These are phyloP conservation scores for Mythimna ferrago DNA, from an alignment of 2,888 invertebrate genomes.

Conservation along the genomic window DNA sequence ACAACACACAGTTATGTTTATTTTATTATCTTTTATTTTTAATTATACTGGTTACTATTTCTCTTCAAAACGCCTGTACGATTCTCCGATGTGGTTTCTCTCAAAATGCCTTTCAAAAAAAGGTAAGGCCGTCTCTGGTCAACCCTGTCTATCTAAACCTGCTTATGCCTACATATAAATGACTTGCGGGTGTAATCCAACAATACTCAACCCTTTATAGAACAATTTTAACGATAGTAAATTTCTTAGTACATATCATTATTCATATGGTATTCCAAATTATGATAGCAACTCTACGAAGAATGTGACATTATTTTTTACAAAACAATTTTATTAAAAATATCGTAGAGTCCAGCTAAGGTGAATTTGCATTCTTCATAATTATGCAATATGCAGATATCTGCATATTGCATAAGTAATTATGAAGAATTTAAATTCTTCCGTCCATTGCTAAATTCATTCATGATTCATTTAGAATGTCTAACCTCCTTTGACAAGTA, in stretches of 20 bases:
- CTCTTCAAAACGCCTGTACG: slow-evolving; percentile 30
- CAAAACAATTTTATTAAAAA: no score
- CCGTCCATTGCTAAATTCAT: not conserved
- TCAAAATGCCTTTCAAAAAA: slow-evolving; percentile 56
- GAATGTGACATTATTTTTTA: not conserved
- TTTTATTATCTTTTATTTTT: slow-evolving; percentile 46
- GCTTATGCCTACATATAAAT: slow-evolving; percentile 41
- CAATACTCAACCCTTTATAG: slow-evolving; percentile 32
- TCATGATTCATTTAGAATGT: not conserved
- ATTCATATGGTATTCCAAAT: not conserved
- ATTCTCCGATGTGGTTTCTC: slow-evolving; percentile 33
- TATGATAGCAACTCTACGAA: not conserved
- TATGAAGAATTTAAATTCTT: no score
- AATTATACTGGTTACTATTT: slow-evolving; percentile 20
- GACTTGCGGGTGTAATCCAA: slow-evolving; percentile 12
- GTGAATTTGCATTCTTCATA: not conserved
- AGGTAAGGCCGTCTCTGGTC: slow-evolving; percentile 63
- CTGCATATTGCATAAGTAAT: no score
- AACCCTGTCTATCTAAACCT: slow-evolving; percentile 61
- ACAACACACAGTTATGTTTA: slow-evolving; percentile 36
- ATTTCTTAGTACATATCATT: not conserved
- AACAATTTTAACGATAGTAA: not conserved
- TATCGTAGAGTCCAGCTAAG: no score
- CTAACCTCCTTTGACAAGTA: not conserved
- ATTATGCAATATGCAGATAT: not conserved